Conservation (phyloP, 92 coral and sea anemone species). For the Pocillopora grandis region DNA sequence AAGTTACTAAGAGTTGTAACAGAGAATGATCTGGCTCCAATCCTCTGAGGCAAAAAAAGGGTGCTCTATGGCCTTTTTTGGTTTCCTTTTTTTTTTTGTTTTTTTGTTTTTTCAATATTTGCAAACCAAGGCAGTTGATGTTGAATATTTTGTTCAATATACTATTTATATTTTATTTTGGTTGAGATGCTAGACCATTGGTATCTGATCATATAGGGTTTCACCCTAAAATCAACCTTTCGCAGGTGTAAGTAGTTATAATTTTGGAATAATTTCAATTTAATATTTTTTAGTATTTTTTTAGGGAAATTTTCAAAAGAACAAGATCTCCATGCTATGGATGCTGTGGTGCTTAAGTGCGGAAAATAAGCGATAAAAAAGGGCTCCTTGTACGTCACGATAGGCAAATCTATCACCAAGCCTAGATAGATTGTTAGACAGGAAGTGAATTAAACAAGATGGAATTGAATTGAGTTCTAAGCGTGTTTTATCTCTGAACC, state of each 20-base stretch:
- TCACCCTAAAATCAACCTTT: neutral
- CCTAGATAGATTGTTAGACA: neutral
- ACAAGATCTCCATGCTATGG: neutral
- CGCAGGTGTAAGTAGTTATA: neutral
- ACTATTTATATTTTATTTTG: conserved; percentile 3
- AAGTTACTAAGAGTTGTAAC: too few species aligned
- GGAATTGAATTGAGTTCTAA: too few species aligned
- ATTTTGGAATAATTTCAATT: neutral
- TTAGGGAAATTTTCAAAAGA: neutral
- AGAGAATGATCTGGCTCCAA: neutral
- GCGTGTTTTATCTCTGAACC: too few species aligned
- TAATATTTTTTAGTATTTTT: neutral
- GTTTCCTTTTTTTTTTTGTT: too few species aligned
- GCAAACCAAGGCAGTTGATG: neutral
- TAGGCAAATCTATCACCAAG: neutral
- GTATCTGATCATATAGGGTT: neutral
- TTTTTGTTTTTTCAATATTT: neutral
- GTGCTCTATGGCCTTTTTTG: neutral
- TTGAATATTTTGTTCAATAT: neutral
- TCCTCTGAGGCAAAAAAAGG: neutral
- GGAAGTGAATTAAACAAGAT: too few species aligned
- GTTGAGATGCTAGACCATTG: neutral
- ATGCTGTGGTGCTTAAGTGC: neutral
- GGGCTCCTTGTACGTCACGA: neutral
- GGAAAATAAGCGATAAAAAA: neutral